Percentiles rank a stretch among this genome's conserved stretches.
Conservation (phyloP, 2,113 vertebrate genomes). For the Phyllostomus hastatus region DNA sequence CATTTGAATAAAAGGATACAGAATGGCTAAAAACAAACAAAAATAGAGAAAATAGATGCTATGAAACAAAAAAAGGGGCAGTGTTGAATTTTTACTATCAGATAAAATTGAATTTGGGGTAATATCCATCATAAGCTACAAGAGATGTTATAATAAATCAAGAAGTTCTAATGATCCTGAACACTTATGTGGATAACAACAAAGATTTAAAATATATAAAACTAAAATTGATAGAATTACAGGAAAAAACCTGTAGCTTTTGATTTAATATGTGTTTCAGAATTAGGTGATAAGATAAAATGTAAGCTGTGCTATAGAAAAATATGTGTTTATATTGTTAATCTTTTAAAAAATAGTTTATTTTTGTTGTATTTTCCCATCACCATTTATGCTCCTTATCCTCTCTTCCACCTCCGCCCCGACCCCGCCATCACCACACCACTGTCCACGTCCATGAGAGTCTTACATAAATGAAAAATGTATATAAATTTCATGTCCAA, state of each 20-base stretch:
- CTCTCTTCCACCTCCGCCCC: no score
- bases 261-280: background rate
- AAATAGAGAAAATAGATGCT: background rate
- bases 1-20: background rate
- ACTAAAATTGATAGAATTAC: background rate
- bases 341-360: no score
- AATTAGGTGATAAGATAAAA: background rate
- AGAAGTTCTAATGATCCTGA: background rate
- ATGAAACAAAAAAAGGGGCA: background rate
- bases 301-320: background rate
- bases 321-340: background rate
- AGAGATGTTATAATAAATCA: background rate
- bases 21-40: background rate
- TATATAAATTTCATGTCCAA: background rate
- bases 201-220: slow-evolving; percentile 15
- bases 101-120: background rate
- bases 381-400: no score
- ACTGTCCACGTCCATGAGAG: no score
- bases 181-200: background rate
- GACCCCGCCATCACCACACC: no score
- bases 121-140: background rate
- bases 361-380: no score
- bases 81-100: background rate
- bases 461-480: background rate
- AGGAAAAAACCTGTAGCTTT: background rate